Percentiles rank a stretch among this genome's conserved stretches.
phyloP scores from a whole-genome alignment of 2,113 vertebrate species.

The Zapus hudsonius region DNA sequence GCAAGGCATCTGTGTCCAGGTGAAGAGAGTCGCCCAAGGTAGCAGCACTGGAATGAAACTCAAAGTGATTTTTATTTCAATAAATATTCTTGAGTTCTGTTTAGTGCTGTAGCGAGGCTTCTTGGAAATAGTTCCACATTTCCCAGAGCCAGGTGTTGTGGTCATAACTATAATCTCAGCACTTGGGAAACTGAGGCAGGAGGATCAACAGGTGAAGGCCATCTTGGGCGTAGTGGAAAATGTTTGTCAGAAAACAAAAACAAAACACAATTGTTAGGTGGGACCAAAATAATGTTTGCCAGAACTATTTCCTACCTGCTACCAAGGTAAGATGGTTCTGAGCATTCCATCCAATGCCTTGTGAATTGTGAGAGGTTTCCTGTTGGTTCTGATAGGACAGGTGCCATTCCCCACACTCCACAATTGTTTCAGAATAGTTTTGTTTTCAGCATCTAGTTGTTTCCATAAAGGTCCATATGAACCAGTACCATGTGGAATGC shows the following conservation, averaged over 20 bases:
- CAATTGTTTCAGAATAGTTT: not conserved
- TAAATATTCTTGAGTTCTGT: conserved; percentile 1
- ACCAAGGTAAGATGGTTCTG: not conserved
- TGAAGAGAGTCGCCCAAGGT: not conserved
- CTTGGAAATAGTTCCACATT: not conserved
- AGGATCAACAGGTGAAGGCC: not conserved
- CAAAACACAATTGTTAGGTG: not conserved
- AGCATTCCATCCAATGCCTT: not conserved
- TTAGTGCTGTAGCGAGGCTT: not conserved
- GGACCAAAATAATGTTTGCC: not conserved
- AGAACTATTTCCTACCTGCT: not conserved
- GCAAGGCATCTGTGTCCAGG: not conserved
- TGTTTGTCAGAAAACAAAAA: not conserved
- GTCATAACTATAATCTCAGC: not conserved
- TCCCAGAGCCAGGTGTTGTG: not conserved
- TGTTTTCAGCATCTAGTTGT: not conserved
- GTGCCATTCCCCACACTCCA: fast-evolving
- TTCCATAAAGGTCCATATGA: not conserved
- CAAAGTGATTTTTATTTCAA: not conserved
- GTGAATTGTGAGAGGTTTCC: not conserved
- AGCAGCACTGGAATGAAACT: not conserved
- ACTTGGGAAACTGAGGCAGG: not conserved
- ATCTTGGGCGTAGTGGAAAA: not conserved
- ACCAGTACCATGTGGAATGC: too few species aligned
- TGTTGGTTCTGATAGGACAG: not conserved